Evolutionary conservation across 2,797 vertebrate species (phyloP), one percentile per base, ranked within the genome.

Genomic region (Mionectes olivaceus): DNA sequence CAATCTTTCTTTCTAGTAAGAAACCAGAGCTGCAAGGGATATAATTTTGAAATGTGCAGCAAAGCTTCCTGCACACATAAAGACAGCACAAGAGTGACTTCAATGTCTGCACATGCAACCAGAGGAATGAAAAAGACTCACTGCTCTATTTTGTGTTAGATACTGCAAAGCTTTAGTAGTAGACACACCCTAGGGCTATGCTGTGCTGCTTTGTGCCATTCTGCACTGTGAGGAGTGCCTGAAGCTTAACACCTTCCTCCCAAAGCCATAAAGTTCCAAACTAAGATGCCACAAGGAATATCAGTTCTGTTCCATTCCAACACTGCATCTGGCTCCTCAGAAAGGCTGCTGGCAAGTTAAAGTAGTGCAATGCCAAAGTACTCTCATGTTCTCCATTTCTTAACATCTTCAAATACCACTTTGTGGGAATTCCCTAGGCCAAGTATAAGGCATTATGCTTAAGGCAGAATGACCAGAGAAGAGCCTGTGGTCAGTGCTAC

Each of bases 211-310:
- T 65, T 44, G 52, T 76, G 59, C 61, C 19, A 35, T 35, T 78
- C 70, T 65, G 65, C 37, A 61, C 43, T 35, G 27, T 41, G 41
- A 93, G n/a, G 43, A 76, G 50, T 32, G 32, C 28, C 27, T 70
- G 28, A 80, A 19, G 19, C 59, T 59, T 87, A 85, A 70, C 32
- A 77, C 6, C 46, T 70, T 87, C 68, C 24, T 69, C 49, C 35
- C 55, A 84, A 35, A 94, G 63, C n/a, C 59, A 74, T 84, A 84
- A 89, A 89, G 79, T 57, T n/a, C 85, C 28, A 80, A 84, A 43
- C 50, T 57, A 71, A 70, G 37, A 10, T 46, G 52, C 64, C 52
- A 83, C 68, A 83, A 87, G 64, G 52, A 77, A 32, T 55, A 21
- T 9, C 39, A 61, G 19, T 85, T 83, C 46, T 55, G 33, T 67